Evolutionary conservation across 2,797 vertebrate species (phyloP).

Genomic region (Falco novaeseelandiae): DNA sequence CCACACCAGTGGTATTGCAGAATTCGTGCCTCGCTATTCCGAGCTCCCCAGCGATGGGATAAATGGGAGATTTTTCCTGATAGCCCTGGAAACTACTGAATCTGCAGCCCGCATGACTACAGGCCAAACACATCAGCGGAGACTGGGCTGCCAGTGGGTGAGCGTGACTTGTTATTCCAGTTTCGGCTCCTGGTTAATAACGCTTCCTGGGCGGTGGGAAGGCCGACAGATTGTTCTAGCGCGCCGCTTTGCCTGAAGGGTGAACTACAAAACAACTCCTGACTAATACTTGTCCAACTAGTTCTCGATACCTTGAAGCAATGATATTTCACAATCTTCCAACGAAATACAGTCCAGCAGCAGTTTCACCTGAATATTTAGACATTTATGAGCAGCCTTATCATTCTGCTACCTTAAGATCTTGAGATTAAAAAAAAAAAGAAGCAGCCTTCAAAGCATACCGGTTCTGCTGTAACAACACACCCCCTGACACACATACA

Average conservation of each 20-base stretch:
- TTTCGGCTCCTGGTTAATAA: constrained; percentile 12
- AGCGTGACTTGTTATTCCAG: background rate
- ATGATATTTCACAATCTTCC: background rate
- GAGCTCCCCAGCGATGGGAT: background rate
- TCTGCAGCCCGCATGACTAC: background rate
- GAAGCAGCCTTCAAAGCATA: background rate
- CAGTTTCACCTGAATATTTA: background rate
- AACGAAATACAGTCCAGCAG: background rate
- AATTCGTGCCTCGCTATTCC: background rate
- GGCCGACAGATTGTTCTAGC: background rate
- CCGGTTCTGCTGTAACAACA: background rate
- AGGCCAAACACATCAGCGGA: background rate
- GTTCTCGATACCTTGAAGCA: background rate
- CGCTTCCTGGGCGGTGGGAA: background rate
- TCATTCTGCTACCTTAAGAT: background rate
- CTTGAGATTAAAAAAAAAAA: background rate
- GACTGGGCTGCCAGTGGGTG: background rate
- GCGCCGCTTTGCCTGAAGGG: background rate
- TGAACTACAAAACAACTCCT: constrained; percentile 24
- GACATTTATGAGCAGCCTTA: background rate
- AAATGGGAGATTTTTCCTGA: background rate
- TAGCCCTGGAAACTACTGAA: background rate
- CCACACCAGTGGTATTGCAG: background rate
- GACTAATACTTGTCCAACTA: background rate
- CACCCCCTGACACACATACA: fast-evolving